Evolutionary conservation across 1,140 invertebrate species (phyloP).

Genomic region (Leucophenga varia): DNA sequence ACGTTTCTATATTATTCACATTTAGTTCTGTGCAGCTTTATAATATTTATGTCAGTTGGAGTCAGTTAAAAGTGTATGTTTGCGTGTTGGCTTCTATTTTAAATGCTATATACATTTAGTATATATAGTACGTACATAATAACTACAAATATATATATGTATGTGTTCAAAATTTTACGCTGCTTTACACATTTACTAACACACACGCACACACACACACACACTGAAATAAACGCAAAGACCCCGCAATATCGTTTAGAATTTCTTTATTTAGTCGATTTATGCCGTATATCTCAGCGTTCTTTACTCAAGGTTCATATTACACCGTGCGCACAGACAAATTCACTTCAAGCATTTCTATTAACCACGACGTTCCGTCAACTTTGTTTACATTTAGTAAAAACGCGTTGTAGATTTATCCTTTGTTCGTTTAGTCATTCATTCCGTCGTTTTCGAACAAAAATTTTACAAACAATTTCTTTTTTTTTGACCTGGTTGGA

Average conservation of each 20-base stretch:
- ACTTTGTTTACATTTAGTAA: too few species aligned
- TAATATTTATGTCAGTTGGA: slow-evolving; percentile 33
- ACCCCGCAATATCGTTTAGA: too few species aligned
- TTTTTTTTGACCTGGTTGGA: slow-evolving; percentile 41
- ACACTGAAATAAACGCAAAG: too few species aligned
- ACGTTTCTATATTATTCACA: neutral
- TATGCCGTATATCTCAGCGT: slow-evolving; percentile 19
- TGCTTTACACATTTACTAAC: too few species aligned
- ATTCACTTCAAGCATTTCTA: slow-evolving; percentile 23
- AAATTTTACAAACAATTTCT: too few species aligned
- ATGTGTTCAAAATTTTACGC: neutral
- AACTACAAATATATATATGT: neutral
- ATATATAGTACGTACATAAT: too few species aligned
- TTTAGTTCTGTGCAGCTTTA: neutral
- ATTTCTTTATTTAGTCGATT: slow-evolving; percentile 4
- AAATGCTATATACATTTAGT: too few species aligned
- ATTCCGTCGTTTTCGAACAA: too few species aligned
- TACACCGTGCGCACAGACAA: slow-evolving; percentile 47
- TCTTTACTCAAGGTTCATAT: slow-evolving; percentile 52
- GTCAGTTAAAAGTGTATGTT: slow-evolving; percentile 24
- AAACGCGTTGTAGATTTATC: too few species aligned
- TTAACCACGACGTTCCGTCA: slow-evolving; percentile 12
- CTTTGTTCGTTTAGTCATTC: too few species aligned
- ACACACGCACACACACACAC: too few species aligned
- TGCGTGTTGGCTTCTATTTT: neutral